These are phyloP conservation scores for Mylabris phalerata DNA, from an alignment of 1,140 invertebrate genomes.

Conservation along the genomic window DNA sequence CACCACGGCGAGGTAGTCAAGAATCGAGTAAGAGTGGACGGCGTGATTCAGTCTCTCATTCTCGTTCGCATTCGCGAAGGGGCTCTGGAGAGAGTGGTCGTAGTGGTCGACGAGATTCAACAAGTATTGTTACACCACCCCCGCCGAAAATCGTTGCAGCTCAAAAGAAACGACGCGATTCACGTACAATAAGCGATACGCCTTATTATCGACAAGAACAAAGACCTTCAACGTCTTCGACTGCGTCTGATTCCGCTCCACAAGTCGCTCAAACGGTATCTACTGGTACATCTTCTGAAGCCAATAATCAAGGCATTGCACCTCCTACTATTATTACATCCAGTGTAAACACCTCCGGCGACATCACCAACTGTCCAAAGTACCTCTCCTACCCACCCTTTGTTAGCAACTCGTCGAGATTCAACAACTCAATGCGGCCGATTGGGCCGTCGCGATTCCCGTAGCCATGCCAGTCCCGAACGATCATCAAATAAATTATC, in stretches of 20 bases:
- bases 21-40: conserved; percentile 41
- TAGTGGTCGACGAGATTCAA: conserved; percentile 59
- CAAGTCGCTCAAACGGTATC: conserved; percentile 12
- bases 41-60: conserved; percentile 39
- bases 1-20: conserved; percentile 49
- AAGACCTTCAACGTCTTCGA: conserved; percentile 72
- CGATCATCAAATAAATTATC: conserved; percentile 58
- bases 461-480: conserved; percentile 54
- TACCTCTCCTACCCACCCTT: conserved; percentile 53
- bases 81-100: conserved; percentile 57
- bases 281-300: conserved; percentile 38
- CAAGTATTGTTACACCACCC: conserved; percentile 47
- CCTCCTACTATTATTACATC: conserved; percentile 76
- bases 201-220: conserved; percentile 52
- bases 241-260: conserved; percentile 59
- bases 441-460: conserved; percentile 57
- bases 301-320: conserved; percentile 55
- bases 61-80: conserved; percentile 45
- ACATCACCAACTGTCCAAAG: conserved; percentile 53
- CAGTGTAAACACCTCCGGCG: conserved; percentile 69
- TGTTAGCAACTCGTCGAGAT: conserved; percentile 61
- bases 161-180: conserved; percentile 59
- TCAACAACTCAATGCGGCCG: conserved; percentile 75
- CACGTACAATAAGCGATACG: conserved; percentile 38
- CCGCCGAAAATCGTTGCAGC: conserved; percentile 53